phyloP scores from a whole-genome alignment of 2,888 invertebrate genomes.

The Pterostichus niger region DNA sequence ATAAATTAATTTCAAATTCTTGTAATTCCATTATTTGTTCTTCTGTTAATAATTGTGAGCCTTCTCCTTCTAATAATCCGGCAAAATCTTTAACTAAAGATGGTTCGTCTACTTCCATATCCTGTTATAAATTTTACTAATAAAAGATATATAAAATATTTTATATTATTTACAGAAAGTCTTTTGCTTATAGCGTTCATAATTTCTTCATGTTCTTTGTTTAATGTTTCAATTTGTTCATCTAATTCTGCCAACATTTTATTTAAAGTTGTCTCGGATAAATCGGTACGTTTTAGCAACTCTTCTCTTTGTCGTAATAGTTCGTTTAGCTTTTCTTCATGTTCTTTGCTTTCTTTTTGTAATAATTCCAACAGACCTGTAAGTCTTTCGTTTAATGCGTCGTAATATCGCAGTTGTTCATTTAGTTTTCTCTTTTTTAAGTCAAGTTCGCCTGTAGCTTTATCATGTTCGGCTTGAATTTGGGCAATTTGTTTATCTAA shows the following conservation, averaged over 20 bases:
- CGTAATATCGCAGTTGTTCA: slow-evolving; percentile 68
- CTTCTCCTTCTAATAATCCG: neutral
- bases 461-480: slow-evolving; percentile 69
- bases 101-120: slow-evolving; percentile 1
- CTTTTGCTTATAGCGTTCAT: slow-evolving; percentile 63
- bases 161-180: slow-evolving; percentile 48
- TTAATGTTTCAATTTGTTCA: slow-evolving; percentile 71
- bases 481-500: slow-evolving; percentile 69
- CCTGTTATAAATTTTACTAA: slow-evolving; percentile 5
- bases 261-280: slow-evolving; percentile 63
- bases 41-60: slow-evolving; percentile 22
- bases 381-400: slow-evolving; percentile 70
- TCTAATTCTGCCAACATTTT: slow-evolving; percentile 70
- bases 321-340: slow-evolving; percentile 70
- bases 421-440: slow-evolving; percentile 67
- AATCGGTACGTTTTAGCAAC: slow-evolving; percentile 68
- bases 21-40: slow-evolving; percentile 26
- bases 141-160: neutral
- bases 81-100: neutral
- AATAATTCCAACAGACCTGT: slow-evolving; percentile 39
- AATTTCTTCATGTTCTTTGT: slow-evolving; percentile 71
- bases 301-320: slow-evolving; percentile 70
- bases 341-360: slow-evolving; percentile 72
- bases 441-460: slow-evolving; percentile 67
- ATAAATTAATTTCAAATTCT: neutral